Conservation (phyloP, 2,113 vertebrate genomes). For the Cephalophus harveyi region DNA sequence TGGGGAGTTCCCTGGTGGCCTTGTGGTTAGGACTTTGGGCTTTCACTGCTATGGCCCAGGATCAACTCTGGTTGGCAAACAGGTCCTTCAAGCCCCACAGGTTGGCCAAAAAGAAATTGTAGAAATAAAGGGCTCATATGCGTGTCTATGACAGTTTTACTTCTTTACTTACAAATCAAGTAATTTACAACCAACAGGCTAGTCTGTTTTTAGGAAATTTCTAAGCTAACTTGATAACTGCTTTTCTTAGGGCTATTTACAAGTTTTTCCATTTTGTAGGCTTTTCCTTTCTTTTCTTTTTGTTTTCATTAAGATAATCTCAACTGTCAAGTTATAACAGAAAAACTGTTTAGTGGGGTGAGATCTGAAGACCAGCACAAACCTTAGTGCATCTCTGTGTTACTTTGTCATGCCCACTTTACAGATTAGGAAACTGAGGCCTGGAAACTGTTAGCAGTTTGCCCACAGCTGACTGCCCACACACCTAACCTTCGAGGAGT, state of each 20-base stretch:
- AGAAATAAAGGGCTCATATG: not conserved
- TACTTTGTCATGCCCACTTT: not conserved
- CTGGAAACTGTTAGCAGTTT: not conserved
- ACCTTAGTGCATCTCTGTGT: not conserved
- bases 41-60: not conserved
- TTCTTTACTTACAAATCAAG: not conserved
- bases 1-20: not conserved
- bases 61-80: not conserved
- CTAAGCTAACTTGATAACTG: not conserved
- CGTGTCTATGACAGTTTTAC: not conserved
- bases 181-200: not conserved
- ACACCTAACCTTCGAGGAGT: not conserved
- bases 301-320: not conserved
- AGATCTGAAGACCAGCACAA: not conserved
- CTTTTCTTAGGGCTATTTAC: not conserved
- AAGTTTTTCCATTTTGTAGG: not conserved
- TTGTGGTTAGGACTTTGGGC: not conserved
- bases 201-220: not conserved
- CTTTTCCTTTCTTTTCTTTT: not conserved
- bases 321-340: not conserved
- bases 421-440: not conserved
- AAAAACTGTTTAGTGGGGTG: not conserved
- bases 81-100: not conserved
- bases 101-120: not conserved
- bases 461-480: not conserved